phyloP scores from a whole-genome alignment of 30 jellyfish, hydroid and myxozoan genomes.

The Aurelia coerulea region DNA sequence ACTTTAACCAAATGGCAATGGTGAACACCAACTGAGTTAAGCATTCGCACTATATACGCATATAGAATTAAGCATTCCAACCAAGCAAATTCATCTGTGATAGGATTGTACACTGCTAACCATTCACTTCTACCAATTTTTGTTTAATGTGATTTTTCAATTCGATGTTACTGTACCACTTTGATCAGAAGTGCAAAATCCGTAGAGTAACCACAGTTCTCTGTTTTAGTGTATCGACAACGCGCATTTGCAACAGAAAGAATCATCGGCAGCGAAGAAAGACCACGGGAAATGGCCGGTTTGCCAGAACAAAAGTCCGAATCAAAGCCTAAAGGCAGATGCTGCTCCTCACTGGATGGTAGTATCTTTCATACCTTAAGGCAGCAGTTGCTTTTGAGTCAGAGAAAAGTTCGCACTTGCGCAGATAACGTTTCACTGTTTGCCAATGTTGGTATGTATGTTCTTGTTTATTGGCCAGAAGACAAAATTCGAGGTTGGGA shows the following conservation, averaged over 20 bases:
- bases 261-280: neutral
- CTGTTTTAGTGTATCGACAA: conserved; percentile 1
- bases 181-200: no score
- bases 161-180: no score
- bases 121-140: no score
- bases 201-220: neutral
- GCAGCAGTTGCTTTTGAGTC: neutral
- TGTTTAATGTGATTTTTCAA: no score
- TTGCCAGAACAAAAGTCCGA: neutral
- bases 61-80: no score
- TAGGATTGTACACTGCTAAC: no score
- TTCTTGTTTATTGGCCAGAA: conserved; percentile 3
- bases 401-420: neutral
- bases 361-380: neutral
- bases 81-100: no score
- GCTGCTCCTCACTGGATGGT: neutral
- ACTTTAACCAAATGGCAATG: no score
- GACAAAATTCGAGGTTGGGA: conserved; percentile 12
- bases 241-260: neutral
- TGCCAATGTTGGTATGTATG: conserved; percentile 5
- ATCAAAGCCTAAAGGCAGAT: neutral
- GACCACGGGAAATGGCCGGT: conserved; percentile 5
- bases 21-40: no score
- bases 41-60: no score
- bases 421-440: conserved; percentile 8